Base-by-base conservation (phyloP, 2,797 vertebrate genomes). In the Chelonia mydas region DNA sequence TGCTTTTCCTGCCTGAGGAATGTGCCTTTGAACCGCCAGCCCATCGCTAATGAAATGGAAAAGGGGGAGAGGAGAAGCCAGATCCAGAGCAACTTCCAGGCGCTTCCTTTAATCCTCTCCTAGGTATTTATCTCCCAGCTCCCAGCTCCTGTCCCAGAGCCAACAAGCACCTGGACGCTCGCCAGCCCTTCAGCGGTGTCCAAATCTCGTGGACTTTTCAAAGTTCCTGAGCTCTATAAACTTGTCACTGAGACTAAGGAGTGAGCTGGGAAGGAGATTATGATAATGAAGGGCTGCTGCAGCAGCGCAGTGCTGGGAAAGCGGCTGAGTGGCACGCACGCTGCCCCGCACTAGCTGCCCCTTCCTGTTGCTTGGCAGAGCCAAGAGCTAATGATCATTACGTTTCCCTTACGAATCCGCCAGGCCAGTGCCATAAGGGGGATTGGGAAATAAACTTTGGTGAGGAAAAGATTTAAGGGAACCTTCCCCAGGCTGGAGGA, bases 151-250 rank as follows among this genome's bases (percentile, higher is more conserved):
- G 68, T 86, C 68, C 72, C 50, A 3, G 7, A 28, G 87, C 87
- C 87, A 93, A 11, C 6, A 25, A 68, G 79, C 2, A 13, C 1
- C 79, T 89, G 87, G 91, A 68, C 0, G 8, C 11, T 9, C 2
- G 83, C 91, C 91, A 86, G 78, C 41, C 91, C 91, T 93, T 89
- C 83, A 93, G 86, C 87, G 6, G 23, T 9, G 25, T 65, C 76
- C 92, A 81, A 23, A n/a, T 28, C 61, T 33, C 15, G 9, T 78
- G 84, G 88, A 27, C 81, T 84, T 57, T 47, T 11, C 25, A 21
- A 68, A 72, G 33, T 57, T 65, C 59, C 47, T 41, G 59, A 59
- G 85, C 53, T 61, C n/a, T 33, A 49, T 82, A 51, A 86, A 86
- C 33, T 82, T 89, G 91, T 79, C 87, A 68, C 72, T 83, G 83